A percentile compares a stretch with the other conserved stretches of the same genome.
These are phyloP conservation scores for Myotis davidii DNA, from an alignment of 2,113 vertebrate genomes.

Conservation along the genomic window DNA sequence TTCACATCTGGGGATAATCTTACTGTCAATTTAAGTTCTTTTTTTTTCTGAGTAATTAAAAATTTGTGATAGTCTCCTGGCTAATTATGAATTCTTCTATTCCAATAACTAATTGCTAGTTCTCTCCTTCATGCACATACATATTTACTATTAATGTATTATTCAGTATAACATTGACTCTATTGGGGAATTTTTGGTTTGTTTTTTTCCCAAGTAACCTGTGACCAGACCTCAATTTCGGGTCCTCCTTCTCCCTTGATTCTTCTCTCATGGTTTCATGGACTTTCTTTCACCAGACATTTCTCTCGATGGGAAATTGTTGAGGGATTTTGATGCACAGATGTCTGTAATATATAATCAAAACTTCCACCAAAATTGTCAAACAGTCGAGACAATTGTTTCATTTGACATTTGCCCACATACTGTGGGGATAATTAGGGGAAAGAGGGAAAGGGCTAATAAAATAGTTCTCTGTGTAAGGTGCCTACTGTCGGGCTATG, in stretches of 20 bases:
- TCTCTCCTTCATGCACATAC: background rate
- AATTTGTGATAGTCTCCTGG: background rate
- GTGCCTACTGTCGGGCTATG: background rate
- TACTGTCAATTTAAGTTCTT: background rate
- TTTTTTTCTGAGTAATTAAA: constrained; percentile 35
- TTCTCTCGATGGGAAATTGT: background rate
- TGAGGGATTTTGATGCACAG: background rate
- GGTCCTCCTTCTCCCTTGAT: background rate
- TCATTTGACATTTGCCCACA: constrained; percentile 39
- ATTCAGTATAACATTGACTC: constrained; percentile 10
- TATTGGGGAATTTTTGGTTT: background rate
- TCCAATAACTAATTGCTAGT: background rate
- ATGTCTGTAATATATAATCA: constrained; percentile 12
- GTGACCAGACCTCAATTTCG: background rate
- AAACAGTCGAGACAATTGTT: constrained; percentile 1
- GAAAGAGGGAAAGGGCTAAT: background rate
- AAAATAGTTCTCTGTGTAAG: constrained; percentile 31
- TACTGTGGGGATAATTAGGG: constrained; percentile 14
- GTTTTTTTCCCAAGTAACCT: background rate
- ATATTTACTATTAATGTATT: background rate
- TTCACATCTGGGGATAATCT: background rate
- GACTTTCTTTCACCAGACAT: background rate
- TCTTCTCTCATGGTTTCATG: background rate
- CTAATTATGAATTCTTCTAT: constrained; percentile 7
- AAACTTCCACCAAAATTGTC: constrained; percentile 6